Conservation (phyloP, 2,797 vertebrate genomes). For the Manis pentadactyla region DNA sequence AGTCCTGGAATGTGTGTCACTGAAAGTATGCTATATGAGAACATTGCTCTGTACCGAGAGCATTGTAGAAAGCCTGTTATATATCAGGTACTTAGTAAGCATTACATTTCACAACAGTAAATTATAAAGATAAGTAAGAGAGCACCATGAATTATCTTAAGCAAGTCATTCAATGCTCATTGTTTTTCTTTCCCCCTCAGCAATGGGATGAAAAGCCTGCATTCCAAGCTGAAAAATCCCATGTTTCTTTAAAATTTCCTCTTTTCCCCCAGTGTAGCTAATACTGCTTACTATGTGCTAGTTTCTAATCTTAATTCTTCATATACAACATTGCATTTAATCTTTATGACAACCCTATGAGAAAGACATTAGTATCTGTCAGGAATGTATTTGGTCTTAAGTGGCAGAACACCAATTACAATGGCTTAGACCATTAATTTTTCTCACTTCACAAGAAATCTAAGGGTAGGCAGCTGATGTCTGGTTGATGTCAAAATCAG, state of each 20-base stretch:
- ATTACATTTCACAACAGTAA: neutral
- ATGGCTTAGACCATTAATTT: neutral
- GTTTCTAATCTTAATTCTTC: neutral
- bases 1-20: neutral
- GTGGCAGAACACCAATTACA: neutral
- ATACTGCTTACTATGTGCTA: neutral
- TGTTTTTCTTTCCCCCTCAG: neutral
- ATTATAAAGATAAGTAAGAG: neutral
- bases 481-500: neutral
- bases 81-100: neutral
- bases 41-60: neutral
- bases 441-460: neutral
- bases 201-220: neutral
- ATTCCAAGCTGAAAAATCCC: neutral
- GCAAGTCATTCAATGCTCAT: neutral
- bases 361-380: neutral
- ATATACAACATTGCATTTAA: neutral
- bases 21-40: neutral
- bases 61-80: neutral
- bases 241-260: neutral
- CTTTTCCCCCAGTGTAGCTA: neutral
- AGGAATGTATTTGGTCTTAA: neutral
- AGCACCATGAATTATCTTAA: neutral
- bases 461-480: neutral
- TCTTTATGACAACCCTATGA: neutral